Conservation (phyloP, 1,140 invertebrate genomes). For the Trigoniulus corallinus region DNA sequence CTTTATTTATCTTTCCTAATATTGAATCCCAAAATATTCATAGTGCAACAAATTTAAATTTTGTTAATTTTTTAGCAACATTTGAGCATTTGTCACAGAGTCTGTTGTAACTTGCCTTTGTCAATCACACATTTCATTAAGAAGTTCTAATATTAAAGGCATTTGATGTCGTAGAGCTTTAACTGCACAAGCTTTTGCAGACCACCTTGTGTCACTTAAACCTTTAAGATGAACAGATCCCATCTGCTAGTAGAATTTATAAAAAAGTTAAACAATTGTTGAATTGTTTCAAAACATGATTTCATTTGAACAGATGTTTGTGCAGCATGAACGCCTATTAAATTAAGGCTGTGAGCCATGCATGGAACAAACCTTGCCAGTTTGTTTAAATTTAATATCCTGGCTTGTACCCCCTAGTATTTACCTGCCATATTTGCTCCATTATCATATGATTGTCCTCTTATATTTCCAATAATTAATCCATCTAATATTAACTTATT, state of each 20-base stretch:
- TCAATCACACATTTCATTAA: neutral
- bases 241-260: neutral
- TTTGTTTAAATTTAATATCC: conserved; percentile 7
- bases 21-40: neutral
- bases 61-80: neutral
- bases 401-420: conserved; percentile 2
- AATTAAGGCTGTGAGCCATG: conserved; percentile 3
- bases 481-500: conserved; percentile 3
- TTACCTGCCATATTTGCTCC: conserved; percentile 7
- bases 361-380: conserved; percentile 6
- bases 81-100: neutral
- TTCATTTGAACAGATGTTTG: neutral
- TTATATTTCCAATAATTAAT: conserved; percentile 6
- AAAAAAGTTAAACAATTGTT: neutral
- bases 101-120: neutral
- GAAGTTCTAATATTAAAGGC: neutral
- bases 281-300: neutral
- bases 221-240: neutral
- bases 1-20: neutral
- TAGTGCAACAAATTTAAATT: neutral
- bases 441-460: conserved; percentile 12
- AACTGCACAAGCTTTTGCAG: neutral
- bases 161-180: neutral
- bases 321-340: neutral
- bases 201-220: neutral